A percentile compares a stretch with the other conserved stretches of the same genome.
Evolutionary conservation across 2,113 vertebrate species (phyloP).

Genomic region (Brachyhypopomus gauderio): DNA sequence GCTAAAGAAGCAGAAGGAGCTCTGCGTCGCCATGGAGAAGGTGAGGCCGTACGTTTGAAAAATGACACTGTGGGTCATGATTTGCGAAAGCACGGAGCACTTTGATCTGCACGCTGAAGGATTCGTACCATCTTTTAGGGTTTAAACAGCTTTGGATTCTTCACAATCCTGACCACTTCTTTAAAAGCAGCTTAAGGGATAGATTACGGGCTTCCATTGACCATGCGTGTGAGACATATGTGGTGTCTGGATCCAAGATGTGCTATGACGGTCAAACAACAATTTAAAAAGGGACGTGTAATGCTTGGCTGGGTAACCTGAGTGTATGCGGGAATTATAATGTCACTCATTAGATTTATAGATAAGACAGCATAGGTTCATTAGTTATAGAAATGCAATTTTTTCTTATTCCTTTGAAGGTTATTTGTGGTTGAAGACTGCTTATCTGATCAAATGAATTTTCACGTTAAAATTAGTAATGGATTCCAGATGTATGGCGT

Average conservation of each 20-base stretch:
- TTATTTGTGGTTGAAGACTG: constrained; percentile 1
- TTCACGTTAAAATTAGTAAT: constrained; percentile 38
- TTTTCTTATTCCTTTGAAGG: not conserved
- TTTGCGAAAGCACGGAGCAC: not conserved
- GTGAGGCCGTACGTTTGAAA: not conserved
- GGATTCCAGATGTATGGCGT: constrained; percentile 50
- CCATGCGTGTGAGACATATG: not conserved
- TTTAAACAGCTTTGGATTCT: not conserved
- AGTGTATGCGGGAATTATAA: not conserved
- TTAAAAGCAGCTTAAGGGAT: not conserved
- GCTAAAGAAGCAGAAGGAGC: not conserved
- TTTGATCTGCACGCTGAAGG: not conserved
- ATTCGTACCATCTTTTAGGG: not conserved
- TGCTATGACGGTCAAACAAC: not conserved
- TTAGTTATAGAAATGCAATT: not conserved
- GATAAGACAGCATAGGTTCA: not conserved
- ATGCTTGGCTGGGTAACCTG: not conserved
- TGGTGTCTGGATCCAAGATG: not conserved
- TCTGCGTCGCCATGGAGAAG: no score
- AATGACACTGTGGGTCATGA: not conserved
- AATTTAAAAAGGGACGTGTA: not conserved
- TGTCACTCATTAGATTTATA: not conserved
- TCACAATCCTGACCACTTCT: not conserved
- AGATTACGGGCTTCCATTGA: not conserved
- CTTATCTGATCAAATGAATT: constrained; percentile 32